phyloP scores from a whole-genome alignment of 2,888 invertebrate genomes.

The Drosophila mimica region DNA sequence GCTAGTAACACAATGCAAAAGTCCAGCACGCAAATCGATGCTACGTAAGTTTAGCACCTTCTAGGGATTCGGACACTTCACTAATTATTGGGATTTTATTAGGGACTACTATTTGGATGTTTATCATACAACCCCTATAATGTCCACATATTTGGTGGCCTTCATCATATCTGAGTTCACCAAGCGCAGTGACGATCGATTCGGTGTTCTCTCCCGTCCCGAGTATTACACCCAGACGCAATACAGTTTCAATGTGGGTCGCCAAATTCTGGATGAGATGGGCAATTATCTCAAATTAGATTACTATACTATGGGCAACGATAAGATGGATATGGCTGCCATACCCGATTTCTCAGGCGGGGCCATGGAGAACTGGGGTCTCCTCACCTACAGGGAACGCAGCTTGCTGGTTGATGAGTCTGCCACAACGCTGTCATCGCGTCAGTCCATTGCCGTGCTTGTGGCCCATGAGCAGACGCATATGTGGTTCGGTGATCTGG shows the following conservation, averaged over 20 bases:
- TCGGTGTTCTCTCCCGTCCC: slow-evolving; percentile 89
- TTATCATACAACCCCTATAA: slow-evolving; percentile 86
- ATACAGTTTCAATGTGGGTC: slow-evolving; percentile 88
- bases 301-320: slow-evolving; percentile 86
- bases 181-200: slow-evolving; percentile 66
- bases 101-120: slow-evolving; percentile 69
- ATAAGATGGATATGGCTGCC: slow-evolving; percentile 93
- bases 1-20: slow-evolving; percentile 73
- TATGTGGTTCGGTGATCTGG: slow-evolving; percentile 89
- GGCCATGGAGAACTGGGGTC: slow-evolving; percentile 97
- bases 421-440: slow-evolving; percentile 87
- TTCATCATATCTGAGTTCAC: slow-evolving; percentile 89
- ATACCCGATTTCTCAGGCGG: slow-evolving; percentile 93
- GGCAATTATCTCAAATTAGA: slow-evolving; percentile 87
- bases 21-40: slow-evolving; percentile 9
- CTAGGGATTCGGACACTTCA: neutral
- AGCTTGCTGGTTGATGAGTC: slow-evolving; percentile 88
- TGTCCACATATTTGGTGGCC: slow-evolving; percentile 93
- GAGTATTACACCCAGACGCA: slow-evolving; percentile 88
- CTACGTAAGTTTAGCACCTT: slow-evolving; percentile 63
- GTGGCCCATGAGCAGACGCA: slow-evolving; percentile 86
- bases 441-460: slow-evolving; percentile 88
- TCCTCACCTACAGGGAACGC: slow-evolving; percentile 92
- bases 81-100: slow-evolving; percentile 18
- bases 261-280: slow-evolving; percentile 86